A percentile compares a stretch with the other conserved stretches of the same genome.
Conservation (phyloP, 2,888 invertebrate species). For the Mimas tiliae region DNA sequence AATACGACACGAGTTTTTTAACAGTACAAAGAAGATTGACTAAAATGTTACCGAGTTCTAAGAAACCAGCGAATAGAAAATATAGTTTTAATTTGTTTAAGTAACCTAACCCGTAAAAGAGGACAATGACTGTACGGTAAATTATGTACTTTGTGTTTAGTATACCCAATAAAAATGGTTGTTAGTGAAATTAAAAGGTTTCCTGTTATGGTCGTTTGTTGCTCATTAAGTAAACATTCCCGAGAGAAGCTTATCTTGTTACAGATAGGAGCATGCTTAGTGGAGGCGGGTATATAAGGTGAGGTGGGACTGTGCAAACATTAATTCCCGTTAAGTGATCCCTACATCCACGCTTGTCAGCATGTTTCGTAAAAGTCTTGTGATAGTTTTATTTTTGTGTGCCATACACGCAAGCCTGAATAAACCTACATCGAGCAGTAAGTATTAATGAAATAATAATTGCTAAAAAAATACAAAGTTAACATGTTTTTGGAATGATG, state of each 20-base stretch:
- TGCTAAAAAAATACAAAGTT: not conserved
- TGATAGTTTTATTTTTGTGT: constrained; percentile 53
- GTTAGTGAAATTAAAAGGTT: constrained; percentile 59
- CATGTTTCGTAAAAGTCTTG: constrained; percentile 54
- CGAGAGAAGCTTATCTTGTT: constrained; percentile 67
- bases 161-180: constrained; percentile 38
- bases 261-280: constrained; percentile 67
- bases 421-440: constrained; percentile 64
- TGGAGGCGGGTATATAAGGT: constrained; percentile 62
- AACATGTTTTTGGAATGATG: not conserved
- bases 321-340: constrained; percentile 58
- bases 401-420: constrained; percentile 54
- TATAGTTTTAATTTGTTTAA: constrained; percentile 7
- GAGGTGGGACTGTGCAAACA: constrained; percentile 62
- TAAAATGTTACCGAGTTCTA: constrained; percentile 2
- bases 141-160: constrained; percentile 39
- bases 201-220: constrained; percentile 58
- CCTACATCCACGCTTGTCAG: constrained; percentile 49
- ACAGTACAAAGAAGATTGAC: constrained; percentile 30
- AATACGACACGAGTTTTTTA: constrained; percentile 46
- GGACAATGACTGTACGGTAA: constrained; percentile 20
- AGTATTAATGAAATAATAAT: constrained; percentile 49
- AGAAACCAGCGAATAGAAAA: not conserved
- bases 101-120: not conserved
- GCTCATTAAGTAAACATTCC: constrained; percentile 82